Evolutionary conservation across 2,113 vertebrate species (phyloP).

Genomic region (Emberiza fucata): DNA sequence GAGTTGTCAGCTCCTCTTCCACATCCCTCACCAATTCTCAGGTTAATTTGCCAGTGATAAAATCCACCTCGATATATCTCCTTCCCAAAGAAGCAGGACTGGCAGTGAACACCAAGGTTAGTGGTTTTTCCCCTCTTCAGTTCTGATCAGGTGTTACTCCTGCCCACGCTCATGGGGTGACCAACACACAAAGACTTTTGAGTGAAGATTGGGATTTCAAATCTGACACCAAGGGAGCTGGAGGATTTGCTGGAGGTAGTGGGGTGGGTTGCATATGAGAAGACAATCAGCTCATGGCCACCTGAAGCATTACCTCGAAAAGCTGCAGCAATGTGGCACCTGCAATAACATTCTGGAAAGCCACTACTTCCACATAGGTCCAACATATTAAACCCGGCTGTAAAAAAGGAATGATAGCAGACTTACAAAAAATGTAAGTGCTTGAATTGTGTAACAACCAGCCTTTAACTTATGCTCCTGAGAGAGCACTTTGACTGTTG

Average conservation of each 20-base stretch:
- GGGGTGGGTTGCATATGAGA: not conserved
- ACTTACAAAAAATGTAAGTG: rapidly evolving
- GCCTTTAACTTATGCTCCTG: not conserved
- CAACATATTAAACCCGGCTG: not conserved
- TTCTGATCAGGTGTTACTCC: not conserved
- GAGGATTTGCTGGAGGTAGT: not conserved
- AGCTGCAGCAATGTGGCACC: not conserved
- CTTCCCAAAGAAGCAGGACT: not conserved
- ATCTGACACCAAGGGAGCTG: not conserved
- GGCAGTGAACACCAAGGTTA: not conserved
- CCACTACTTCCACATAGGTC: not conserved
- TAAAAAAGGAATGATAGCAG: not conserved
- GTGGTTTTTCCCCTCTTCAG: not conserved
- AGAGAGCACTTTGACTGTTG: not conserved
- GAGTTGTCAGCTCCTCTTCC: not conserved
- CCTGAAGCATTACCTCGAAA: not conserved
- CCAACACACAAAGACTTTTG: not conserved
- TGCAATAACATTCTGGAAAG: not conserved
- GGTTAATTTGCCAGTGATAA: not conserved
- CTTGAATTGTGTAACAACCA: not conserved
- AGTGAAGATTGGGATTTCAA: not conserved
- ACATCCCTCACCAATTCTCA: not conserved
- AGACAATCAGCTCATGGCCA: not conserved
- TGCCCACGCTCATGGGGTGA: rapidly evolving
- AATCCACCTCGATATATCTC: not conserved